Evolutionary conservation across 2,113 vertebrate genomes (phyloP), one percentile per base, ranked within the genome.

Genomic region (Anoura caudifer): DNA sequence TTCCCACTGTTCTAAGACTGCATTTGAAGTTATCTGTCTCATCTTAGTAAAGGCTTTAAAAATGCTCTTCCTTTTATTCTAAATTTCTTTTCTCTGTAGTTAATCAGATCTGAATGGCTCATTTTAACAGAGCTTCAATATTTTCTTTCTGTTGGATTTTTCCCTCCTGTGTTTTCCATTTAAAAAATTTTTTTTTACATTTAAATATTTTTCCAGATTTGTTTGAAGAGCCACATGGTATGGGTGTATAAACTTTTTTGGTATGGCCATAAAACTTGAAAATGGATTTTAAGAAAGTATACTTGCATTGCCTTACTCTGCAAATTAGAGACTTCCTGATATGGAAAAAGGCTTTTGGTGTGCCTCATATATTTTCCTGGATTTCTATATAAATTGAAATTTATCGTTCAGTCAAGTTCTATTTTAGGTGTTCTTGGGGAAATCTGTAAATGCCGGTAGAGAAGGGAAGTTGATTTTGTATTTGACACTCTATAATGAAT

Each of bases 341-440:
- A 24, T 91, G 54, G 65, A 61, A 80, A 91, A 94, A 33, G 36
- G 54, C 73, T 92, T 93, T 52, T 4, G 1, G 47, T 61, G 73
- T 88, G 41, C 33, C 50, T 94, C 73, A 56, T 43, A 12, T 63
- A 56, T 56, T 91, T 89, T 38, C 77, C 11, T 93, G 19, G 67
- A 93, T 61, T 96, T 96, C 77, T 69, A 86, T 83, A 45, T 86
- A 94, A 96, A 79, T 93, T 50, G 85, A 86, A 73, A 91, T 93
- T 70, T 96, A 91, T 91, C 92, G 52, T 67, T 67, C 24, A 92
- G 83, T 97, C 86, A 83, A 33, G 59, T 89, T 88, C 94, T 95
- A 33, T 86, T 86, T 91, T 83, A 83, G 89, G 67, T 95, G 26
- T 95, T 96, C 67, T 89, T 79, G 24, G 77, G 76, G 17, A 90